phyloP scores from a whole-genome alignment of 2,797 vertebrate species.

The Lagorchestes hirsutus region DNA sequence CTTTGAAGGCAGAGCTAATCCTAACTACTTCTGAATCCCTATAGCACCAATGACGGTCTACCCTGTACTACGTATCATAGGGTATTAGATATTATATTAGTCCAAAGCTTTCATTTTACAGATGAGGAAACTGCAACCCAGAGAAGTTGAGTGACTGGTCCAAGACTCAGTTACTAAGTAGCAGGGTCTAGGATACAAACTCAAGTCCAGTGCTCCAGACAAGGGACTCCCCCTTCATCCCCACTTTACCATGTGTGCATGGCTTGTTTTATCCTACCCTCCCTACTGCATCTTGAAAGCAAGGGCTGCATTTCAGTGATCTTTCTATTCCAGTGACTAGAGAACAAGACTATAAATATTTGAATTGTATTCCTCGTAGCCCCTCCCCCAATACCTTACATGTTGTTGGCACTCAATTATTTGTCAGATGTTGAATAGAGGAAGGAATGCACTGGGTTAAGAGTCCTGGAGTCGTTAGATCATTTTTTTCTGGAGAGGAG shows the following conservation, averaged over 20 bases:
- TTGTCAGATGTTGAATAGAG: background rate
- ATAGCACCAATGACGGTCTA: background rate
- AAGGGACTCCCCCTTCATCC: background rate
- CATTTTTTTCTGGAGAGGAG: background rate
- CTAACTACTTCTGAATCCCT: background rate
- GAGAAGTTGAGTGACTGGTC: background rate
- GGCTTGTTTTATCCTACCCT: background rate
- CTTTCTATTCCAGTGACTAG: background rate
- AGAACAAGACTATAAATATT: background rate
- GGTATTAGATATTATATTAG: background rate
- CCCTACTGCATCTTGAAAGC: background rate
- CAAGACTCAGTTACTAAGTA: background rate
- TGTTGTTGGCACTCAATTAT: background rate
- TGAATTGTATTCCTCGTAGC: background rate
- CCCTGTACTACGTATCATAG: background rate
- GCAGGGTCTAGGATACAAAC: background rate
- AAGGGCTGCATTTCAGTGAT: background rate
- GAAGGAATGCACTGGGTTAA: background rate
- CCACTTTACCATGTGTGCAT: background rate
- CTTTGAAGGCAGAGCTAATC: background rate
- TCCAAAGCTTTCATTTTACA: background rate
- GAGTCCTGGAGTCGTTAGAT: background rate
- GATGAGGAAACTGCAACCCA: background rate
- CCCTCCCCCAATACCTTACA: background rate
- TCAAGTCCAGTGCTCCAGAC: background rate